Conservation (phyloP, 1,140 invertebrate genomes). For the Plectrocnemia conspersa region DNA sequence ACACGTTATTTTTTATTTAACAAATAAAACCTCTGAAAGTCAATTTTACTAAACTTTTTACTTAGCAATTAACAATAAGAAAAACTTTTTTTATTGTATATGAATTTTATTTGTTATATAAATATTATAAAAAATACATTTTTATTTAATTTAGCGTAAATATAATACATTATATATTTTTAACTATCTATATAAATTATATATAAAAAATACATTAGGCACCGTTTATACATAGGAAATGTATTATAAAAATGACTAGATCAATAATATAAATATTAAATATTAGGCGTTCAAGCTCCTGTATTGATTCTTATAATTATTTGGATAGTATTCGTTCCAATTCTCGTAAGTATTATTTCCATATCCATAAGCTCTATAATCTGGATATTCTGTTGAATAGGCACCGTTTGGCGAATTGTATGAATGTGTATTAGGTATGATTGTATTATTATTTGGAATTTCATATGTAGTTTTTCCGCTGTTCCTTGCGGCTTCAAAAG, state of each 20-base stretch:
- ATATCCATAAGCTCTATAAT: neutral
- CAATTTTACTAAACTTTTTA: neutral
- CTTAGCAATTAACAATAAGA: neutral
- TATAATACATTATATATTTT: no score
- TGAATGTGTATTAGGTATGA: constrained; percentile 2
- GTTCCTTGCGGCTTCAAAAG: constrained; percentile 54
- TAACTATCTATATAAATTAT: no score
- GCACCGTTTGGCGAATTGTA: constrained; percentile 18
- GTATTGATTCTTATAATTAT: neutral
- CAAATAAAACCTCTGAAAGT: no score
- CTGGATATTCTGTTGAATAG: constrained; percentile 15
- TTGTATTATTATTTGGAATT: constrained; percentile 6
- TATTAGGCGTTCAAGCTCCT: neutral
- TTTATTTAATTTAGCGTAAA: no score
- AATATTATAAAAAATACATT: neutral
- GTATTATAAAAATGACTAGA: no score
- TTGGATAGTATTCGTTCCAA: neutral
- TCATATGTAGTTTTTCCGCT: constrained; percentile 13
- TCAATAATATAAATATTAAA: neutral
- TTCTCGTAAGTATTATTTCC: neutral
- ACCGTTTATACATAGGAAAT: no score
- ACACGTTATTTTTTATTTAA: neutral
- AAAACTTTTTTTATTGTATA: neutral
- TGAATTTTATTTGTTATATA: neutral
- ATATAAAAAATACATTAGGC: no score